Conservation (phyloP, 2,888 invertebrate species). For the Drosophila mercatorum region DNA sequence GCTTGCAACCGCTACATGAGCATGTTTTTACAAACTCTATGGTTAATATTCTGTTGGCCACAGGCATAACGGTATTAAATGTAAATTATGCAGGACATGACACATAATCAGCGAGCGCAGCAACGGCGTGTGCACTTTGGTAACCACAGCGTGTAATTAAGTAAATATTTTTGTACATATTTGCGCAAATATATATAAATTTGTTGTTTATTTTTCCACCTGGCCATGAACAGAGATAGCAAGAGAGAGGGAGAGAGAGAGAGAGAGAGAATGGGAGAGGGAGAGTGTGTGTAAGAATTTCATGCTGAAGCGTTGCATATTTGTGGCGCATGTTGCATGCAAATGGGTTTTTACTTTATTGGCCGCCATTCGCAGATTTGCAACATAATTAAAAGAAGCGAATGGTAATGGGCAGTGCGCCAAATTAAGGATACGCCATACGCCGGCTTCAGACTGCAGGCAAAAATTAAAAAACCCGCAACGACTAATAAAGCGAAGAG, state of each 20-base stretch:
- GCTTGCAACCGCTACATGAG: slow-evolving; percentile 7
- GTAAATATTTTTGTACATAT: slow-evolving; percentile 51
- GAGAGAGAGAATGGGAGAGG: not conserved
- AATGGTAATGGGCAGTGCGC: slow-evolving; percentile 38
- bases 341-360: slow-evolving; percentile 25
- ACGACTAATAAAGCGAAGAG: slow-evolving; percentile 43
- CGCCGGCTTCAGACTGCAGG: slow-evolving; percentile 23
- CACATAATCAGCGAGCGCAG: slow-evolving; percentile 47
- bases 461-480: slow-evolving; percentile 40
- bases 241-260: not conserved
- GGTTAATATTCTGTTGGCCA: slow-evolving; percentile 13
- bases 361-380: slow-evolving; percentile 45
- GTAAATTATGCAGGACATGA: slow-evolving; percentile 45
- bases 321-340: slow-evolving; percentile 29
- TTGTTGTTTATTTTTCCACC: not conserved
- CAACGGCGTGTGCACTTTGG: slow-evolving; percentile 39
- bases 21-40: slow-evolving; percentile 16
- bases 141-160: slow-evolving; percentile 58
- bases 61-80: slow-evolving; percentile 30
- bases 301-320: slow-evolving; percentile 33
- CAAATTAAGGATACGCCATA: slow-evolving; percentile 55
- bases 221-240: slow-evolving; percentile 17
- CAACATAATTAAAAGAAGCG: slow-evolving; percentile 56
- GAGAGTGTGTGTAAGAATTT: slow-evolving; percentile 3
- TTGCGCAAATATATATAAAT: not conserved